These are phyloP conservation scores for Tinea trinotella DNA, from an alignment of 2,888 invertebrate genomes.

Conservation along the genomic window DNA sequence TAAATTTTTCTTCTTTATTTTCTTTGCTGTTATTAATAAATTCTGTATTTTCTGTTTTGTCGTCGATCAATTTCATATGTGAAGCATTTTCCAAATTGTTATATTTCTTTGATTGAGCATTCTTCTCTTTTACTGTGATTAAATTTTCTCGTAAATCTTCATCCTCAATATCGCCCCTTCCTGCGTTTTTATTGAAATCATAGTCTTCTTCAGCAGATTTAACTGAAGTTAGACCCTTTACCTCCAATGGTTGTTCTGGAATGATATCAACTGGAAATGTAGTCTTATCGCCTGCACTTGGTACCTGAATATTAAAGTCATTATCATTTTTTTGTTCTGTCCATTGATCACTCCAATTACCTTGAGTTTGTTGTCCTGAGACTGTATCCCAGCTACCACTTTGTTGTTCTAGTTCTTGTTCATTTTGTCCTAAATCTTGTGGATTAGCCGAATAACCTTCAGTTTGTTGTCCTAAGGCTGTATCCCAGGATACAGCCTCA, in stretches of 20 bases:
- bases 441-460: too few relatives aligned
- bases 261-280: too few relatives aligned
- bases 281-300: too few relatives aligned
- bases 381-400: not conserved
- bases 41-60: slow-evolving; percentile 7
- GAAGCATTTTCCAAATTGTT: not conserved
- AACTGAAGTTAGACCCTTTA: not conserved
- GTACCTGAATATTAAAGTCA: slow-evolving; percentile 22
- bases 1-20: slow-evolving; percentile 22
- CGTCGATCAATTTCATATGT: not conserved
- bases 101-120: not conserved
- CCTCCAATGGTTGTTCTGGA: not conserved
- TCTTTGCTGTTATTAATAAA: slow-evolving; percentile 24
- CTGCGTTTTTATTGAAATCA: slow-evolving; percentile 26
- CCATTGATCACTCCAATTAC: too few relatives aligned
- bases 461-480: too few relatives aligned
- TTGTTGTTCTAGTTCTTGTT: not conserved
- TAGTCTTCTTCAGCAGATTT: not conserved
- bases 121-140: not conserved
- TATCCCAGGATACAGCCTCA: too few relatives aligned
- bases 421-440: too few relatives aligned
- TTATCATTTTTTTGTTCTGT: too few relatives aligned
- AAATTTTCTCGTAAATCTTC: slow-evolving; percentile 26
- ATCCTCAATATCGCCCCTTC: slow-evolving; percentile 39
- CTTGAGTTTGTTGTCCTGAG: slow-evolving; percentile 18